phyloP scores from a whole-genome alignment of 2,888 invertebrate species.

The Muscina levida region DNA sequence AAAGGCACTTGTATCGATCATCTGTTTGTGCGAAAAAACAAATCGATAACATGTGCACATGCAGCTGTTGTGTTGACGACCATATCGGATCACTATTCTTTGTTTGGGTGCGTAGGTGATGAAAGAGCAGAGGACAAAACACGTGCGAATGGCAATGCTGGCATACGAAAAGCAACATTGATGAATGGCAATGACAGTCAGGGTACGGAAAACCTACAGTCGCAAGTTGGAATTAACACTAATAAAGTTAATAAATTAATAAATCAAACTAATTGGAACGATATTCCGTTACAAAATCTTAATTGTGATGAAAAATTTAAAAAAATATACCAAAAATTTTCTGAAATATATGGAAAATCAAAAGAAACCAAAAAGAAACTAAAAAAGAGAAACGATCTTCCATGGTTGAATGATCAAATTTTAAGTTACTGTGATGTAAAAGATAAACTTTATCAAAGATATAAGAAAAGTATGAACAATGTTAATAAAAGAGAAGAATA shows the following conservation, averaged over 20 bases:
- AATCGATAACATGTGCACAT: background rate
- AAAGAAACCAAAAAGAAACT: no score
- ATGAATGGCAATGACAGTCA: background rate
- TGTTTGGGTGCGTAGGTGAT: background rate
- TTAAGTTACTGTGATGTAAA: slow-evolving; percentile 4
- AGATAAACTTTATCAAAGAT: slow-evolving; percentile 36
- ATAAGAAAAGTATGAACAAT: slow-evolving; percentile 11
- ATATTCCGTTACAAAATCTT: background rate
- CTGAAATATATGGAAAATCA: slow-evolving; percentile 23
- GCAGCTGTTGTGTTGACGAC: background rate
- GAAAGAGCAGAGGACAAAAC: background rate
- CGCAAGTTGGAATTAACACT: slow-evolving; percentile 5
- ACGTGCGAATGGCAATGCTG: no score
- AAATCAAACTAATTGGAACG: slow-evolving; percentile 22
- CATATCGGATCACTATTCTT: slow-evolving; percentile 43
- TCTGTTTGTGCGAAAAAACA: slow-evolving; percentile 9
- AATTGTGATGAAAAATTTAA: slow-evolving; percentile 16
- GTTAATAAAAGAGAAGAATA: slow-evolving; percentile 19
- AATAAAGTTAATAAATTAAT: background rate
- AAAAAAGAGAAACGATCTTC: slow-evolving; percentile 8
- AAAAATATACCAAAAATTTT: slow-evolving; percentile 25
- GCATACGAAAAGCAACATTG: no score
- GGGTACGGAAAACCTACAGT: background rate
- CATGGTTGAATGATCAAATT: slow-evolving; percentile 32
- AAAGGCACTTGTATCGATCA: slow-evolving; percentile 1